A percentile compares a stretch with the other conserved stretches of the same genome.
Evolutionary conservation across 2,888 invertebrate genomes (phyloP).

Genomic region (Coremacera marginata): DNA sequence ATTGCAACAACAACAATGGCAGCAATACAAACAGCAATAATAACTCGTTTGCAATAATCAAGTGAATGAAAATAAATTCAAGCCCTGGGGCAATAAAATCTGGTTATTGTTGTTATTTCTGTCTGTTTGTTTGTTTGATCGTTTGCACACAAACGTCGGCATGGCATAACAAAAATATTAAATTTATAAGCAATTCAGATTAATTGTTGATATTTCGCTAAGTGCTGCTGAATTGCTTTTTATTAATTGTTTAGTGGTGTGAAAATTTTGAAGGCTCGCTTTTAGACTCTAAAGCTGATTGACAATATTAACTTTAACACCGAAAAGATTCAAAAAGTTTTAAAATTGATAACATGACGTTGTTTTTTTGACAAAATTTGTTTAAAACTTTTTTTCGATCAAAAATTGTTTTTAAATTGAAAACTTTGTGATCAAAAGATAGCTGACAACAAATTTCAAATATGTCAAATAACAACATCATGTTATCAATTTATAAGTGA

Average conservation of each 20-base stretch:
- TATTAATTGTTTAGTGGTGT: not conserved
- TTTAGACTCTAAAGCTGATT: not conserved
- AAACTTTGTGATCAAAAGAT: no score
- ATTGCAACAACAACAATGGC: not conserved
- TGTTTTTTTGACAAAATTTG: no score
- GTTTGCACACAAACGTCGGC: not conserved
- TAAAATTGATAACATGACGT: no score
- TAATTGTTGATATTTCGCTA: not conserved
- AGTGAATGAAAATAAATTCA: constrained; percentile 15
- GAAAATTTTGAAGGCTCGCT: not conserved
- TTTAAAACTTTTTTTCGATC: no score
- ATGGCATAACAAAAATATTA: not conserved
- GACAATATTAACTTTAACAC: no score
- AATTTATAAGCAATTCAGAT: constrained; percentile 5
- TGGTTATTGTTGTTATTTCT: not conserved
- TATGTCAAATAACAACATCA: no score
- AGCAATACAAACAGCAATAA: constrained; percentile 6
- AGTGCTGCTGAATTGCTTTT: not conserved
- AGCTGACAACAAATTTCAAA: no score
- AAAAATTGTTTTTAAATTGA: no score
- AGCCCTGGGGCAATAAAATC: constrained; percentile 9
- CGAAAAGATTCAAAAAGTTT: no score
- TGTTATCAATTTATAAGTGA: no score
- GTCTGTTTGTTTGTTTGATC: constrained; percentile 8
- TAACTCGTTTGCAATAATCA: constrained; percentile 8